Evolutionary conservation across 2,113 vertebrate genomes (phyloP).

Genomic region (Gadus macrocephalus): DNA sequence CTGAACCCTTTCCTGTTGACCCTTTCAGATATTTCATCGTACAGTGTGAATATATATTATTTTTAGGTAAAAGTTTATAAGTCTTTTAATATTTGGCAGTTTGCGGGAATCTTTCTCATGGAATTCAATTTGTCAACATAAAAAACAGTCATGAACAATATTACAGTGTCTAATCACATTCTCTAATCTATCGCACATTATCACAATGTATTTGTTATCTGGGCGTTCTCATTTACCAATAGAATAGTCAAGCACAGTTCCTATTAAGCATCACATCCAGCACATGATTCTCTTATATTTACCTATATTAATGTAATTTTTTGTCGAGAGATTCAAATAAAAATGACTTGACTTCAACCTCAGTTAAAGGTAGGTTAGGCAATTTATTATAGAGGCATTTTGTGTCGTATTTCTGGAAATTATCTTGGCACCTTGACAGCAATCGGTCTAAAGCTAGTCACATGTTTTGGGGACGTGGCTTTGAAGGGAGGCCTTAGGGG

Average conservation of each 20-base stretch:
- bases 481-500: background rate
- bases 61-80: background rate
- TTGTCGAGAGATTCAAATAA: background rate
- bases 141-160: background rate
- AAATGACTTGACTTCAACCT: background rate
- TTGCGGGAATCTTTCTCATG: background rate
- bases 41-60: background rate
- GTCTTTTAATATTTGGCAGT: background rate
- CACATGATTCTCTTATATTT: background rate
- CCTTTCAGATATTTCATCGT: background rate
- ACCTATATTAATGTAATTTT: too few species aligned
- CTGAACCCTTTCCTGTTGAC: background rate
- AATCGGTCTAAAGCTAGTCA: background rate
- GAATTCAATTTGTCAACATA: background rate
- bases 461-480: background rate
- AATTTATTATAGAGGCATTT: background rate
- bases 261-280: background rate
- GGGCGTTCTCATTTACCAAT: background rate
- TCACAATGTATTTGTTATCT: background rate
- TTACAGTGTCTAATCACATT: background rate
- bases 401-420: too few species aligned
- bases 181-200: background rate
- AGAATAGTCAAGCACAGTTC: background rate
- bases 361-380: background rate
- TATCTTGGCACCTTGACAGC: too few species aligned